Base-by-base conservation (phyloP, 2,113 vertebrate species). In the Catharus fuscescens region DNA sequence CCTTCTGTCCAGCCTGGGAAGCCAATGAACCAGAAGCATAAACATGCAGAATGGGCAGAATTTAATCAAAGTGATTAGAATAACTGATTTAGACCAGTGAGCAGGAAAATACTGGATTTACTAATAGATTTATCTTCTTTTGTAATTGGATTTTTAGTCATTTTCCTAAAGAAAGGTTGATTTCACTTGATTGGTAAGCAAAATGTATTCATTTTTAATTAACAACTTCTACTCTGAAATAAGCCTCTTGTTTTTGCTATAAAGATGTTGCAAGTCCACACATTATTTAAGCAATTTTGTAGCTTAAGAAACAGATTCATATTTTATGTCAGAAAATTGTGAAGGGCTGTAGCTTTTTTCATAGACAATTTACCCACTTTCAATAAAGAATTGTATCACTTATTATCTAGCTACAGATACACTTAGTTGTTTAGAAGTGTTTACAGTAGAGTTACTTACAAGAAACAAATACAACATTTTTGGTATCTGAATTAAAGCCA, bases 21-120 rank as follows among this genome's bases (percentile, higher is more conserved):
- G n/a, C 50, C 71, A 72, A 48, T 59, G 92, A 93, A 90, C n/a
- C 62, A 80, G 54, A 90, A 92, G 57, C 42, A 88, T 40, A 86
- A 54, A 26, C 54, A 53, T 5, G 34, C 32, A 86, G 66, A 82
- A 19, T 0, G 0, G 48, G 78, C 66, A 88, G 25, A 90, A 74
- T 80, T 85, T 85, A 90, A 85, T 77, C 57, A 31, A 85, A 89
- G 50, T 53, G 10, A 82, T 64, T 90, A 40, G 67, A 93, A 90
- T 48, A 13, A 74, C 44, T 67, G 65, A 52, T 76, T 69, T 61
- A 82, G 48, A 87, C 45, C 61, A 84, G 38, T 40, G 69, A 95
- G 72, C 72, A 92, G n/a, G 70, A 85, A 91, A 95, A 95, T 31
- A 23, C 1, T 86, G 21, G 12, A 5, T 93, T 80, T 79, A 57